Percentiles rank a stretch among this genome's conserved stretches.
Evolutionary conservation across 37 sponge, comb jelly and placozoan genomes (phyloP).

Genomic region (Cliona cf. orientalis): DNA sequence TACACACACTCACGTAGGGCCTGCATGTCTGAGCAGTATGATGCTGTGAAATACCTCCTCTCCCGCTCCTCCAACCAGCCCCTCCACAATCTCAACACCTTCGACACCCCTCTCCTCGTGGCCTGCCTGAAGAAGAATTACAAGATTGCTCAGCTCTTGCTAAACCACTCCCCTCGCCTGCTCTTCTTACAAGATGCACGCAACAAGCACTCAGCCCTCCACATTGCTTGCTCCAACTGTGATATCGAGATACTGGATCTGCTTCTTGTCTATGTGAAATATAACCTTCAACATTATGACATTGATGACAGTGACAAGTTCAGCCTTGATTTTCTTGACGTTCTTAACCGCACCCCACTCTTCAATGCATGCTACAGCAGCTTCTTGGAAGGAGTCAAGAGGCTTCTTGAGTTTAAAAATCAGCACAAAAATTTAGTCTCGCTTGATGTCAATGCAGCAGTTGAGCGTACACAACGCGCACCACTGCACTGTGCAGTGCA

Average conservation of each 20-base stretch:
- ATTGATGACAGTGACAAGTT: background rate
- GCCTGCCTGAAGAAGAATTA: slow-evolving; percentile 31
- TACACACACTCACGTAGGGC: slow-evolving; percentile 25
- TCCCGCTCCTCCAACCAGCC: slow-evolving; percentile 10
- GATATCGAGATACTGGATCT: slow-evolving; percentile 25
- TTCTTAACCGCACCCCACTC: slow-evolving; percentile 46
- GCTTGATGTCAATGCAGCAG: slow-evolving; percentile 35
- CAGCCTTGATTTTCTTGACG: slow-evolving; percentile 38
- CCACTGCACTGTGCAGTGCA: slow-evolving; percentile 58
- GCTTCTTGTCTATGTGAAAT: background rate
- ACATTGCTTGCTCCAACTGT: slow-evolving; percentile 27
- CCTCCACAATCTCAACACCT: slow-evolving; percentile 40
- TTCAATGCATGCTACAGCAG: slow-evolving; percentile 62
- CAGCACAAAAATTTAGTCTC: background rate
- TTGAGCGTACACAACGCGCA: slow-evolving; percentile 19
- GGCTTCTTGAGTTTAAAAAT: slow-evolving; percentile 25
- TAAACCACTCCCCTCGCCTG: slow-evolving; percentile 44
- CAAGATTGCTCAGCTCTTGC: background rate
- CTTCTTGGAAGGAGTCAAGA: background rate
- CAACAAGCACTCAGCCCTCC: slow-evolving; percentile 32
- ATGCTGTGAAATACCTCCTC: slow-evolving; percentile 31
- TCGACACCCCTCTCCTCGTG: slow-evolving; percentile 41
- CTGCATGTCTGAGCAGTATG: background rate
- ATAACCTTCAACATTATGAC: background rate
- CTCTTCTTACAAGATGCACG: background rate